Conservation (phyloP, 2,113 vertebrate genomes). For the Lophius piscatorius region DNA sequence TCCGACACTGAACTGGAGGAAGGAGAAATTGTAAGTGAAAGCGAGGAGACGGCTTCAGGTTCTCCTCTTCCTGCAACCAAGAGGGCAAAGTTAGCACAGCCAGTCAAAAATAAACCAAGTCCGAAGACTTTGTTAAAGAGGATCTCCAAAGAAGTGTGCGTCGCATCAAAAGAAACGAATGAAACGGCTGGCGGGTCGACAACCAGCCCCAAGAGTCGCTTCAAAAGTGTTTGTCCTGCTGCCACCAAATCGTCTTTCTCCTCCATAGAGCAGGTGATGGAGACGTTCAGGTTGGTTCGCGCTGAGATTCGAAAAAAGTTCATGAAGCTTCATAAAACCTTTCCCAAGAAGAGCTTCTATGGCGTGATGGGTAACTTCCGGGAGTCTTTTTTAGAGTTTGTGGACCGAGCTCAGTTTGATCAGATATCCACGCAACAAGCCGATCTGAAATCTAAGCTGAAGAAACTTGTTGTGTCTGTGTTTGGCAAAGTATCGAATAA, state of each 20-base stretch:
- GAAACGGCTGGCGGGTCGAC: constrained; percentile 10
- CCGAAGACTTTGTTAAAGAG: constrained; percentile 43
- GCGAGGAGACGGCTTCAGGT: constrained; percentile 70
- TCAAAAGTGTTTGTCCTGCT: constrained; percentile 74
- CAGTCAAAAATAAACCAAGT: constrained; percentile 52
- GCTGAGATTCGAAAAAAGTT: constrained; percentile 90
- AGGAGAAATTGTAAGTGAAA: constrained; percentile 91
- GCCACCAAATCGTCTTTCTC: constrained; percentile 73
- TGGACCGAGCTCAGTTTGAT: constrained; percentile 86
- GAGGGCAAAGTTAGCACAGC: constrained; percentile 50
- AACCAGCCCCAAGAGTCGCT: constrained; percentile 73
- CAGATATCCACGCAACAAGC: constrained; percentile 81
- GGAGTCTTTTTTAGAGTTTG: constrained; percentile 87
- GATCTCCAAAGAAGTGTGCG: constrained; percentile 33
- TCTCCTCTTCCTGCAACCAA: constrained; percentile 56
- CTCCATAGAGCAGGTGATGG: constrained; percentile 87
- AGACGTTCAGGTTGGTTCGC: constrained; percentile 86
- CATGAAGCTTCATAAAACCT: constrained; percentile 95
- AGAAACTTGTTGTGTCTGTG: constrained; percentile 85
- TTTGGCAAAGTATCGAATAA: constrained; percentile 89
- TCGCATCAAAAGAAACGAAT: constrained; percentile 29
- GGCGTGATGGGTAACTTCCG: constrained; percentile 90
- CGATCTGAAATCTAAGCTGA: constrained; percentile 84
- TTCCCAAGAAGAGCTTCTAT: constrained; percentile 89
- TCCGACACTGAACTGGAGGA: constrained; percentile 87